Base-by-base conservation (phyloP, 2,888 invertebrate species). In the Hydroisotoma schaefferi region DNA sequence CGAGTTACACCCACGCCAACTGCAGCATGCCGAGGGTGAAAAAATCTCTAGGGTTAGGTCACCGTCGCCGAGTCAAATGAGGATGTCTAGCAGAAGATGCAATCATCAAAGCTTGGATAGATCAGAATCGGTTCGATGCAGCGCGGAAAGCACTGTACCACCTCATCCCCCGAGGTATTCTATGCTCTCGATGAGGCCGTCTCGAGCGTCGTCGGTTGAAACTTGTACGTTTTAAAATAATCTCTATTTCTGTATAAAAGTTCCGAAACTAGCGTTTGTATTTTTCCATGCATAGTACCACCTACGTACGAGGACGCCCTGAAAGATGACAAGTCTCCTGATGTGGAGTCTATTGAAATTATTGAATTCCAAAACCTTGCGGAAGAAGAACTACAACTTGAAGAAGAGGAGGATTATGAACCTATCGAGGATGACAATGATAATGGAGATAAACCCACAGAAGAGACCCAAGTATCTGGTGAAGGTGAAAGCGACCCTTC, bases 141-240 rank as follows among this genome's bases (percentile, higher is more conserved):
- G n/a, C 5, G 5, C n/a, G 40, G 8, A 15, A 5, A 15, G 40
- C n/a, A 8, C 8, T 5, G 20, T 20, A 4, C 40, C 15, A 5
- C 40, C 40, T 15, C 4, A 15, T 40, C 40, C 40, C 5, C 40
- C 40, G 5, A 5, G 20, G 15, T 40, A 40, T 15, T 40, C 40
- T 4, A 18, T 40, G 40, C 15, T 40, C n/a, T 40, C 40, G 8
- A 5, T 40, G n/a, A n/a, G n/a, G n/a, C n/a, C n/a, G n/a, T n/a
- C n/a, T n/a, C 40, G 40, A 40, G 40, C 40, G 15, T 15, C 40
- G 40, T 40, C 40, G 5, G 40, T 40, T 40, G 40, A 40, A 18
- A 15, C 40, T 40, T 40, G 40, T 40, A 40, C 15, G 40, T 40
- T 15, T 15, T 40, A 8, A 5, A 40, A 40, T 33, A 33, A 33